phyloP scores from a whole-genome alignment of 2,113 vertebrate genomes.

The Perccottus glenii region DNA sequence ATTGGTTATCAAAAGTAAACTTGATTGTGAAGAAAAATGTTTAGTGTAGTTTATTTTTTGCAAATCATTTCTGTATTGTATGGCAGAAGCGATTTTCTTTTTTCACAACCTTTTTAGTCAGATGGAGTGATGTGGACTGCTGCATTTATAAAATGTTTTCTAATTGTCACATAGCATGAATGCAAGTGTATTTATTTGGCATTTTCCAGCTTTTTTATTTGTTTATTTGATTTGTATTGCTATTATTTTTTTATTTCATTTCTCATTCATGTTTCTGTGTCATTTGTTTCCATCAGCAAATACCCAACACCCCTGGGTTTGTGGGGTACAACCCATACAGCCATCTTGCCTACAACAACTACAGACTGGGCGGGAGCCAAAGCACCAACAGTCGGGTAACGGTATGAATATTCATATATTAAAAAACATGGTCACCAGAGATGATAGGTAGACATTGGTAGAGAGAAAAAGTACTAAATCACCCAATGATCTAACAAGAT shows the following conservation, averaged over 20 bases:
- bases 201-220: slow-evolving; percentile 36
- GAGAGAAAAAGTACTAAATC: background rate
- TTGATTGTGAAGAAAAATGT: background rate
- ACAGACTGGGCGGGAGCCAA: slow-evolving; percentile 99
- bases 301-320: slow-evolving; percentile 99
- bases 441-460: background rate
- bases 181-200: slow-evolving; percentile 42
- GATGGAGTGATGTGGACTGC: slow-evolving; percentile 57
- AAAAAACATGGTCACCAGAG: slow-evolving; percentile 3
- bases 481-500: background rate
- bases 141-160: slow-evolving; percentile 65
- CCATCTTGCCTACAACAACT: slow-evolving; percentile 99
- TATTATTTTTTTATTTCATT: slow-evolving; percentile 82
- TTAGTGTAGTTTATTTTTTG: background rate
- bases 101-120: background rate
- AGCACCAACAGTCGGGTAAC: slow-evolving; percentile 99
- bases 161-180: slow-evolving; percentile 23
- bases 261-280: slow-evolving; percentile 97
- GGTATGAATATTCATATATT: slow-evolving; percentile 86
- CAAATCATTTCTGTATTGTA: background rate
- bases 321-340: slow-evolving; percentile 99
- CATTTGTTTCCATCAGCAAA: slow-evolving; percentile 99
- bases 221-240: slow-evolving; percentile 69
- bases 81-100: slow-evolving; percentile 3
- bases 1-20: background rate